These are phyloP conservation scores for Remorina albescens DNA, from an alignment of 2,797 vertebrate species.

Conservation along the genomic window DNA sequence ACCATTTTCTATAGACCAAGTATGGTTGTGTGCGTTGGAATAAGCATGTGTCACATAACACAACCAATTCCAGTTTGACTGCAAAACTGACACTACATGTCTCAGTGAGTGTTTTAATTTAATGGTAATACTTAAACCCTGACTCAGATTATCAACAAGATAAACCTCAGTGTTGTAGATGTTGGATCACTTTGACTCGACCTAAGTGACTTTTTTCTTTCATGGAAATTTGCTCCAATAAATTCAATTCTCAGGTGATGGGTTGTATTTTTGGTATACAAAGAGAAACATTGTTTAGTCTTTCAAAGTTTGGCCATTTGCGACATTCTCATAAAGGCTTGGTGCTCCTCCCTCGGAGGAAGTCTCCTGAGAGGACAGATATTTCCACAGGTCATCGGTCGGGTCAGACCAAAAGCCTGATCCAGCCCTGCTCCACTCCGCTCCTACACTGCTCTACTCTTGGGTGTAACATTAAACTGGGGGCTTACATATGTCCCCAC, in stretches of 20 bases:
- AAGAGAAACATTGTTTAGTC: constrained; percentile 64
- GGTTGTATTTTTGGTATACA: constrained; percentile 54
- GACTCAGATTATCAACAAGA: background rate
- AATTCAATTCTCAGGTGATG: constrained; percentile 54
- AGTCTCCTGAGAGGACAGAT: constrained; percentile 65
- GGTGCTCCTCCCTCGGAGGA: constrained; percentile 50
- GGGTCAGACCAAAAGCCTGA: constrained; percentile 69
- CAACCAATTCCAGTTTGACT: background rate
- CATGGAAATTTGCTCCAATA: background rate
- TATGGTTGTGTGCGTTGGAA: background rate
- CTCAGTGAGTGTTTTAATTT: background rate
- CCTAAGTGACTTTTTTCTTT: constrained; percentile 1
- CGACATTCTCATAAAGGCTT: constrained; percentile 71
- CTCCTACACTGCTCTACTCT: constrained; percentile 54
- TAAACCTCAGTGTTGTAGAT: background rate
- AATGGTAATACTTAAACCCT: background rate
- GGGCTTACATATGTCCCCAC: constrained; percentile 36
- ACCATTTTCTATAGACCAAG: background rate
- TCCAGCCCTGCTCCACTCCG: constrained; percentile 39
- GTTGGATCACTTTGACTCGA: background rate
- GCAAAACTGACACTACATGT: background rate
- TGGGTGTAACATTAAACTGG: constrained; percentile 77
- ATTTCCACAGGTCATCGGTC: constrained; percentile 77
- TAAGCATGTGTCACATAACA: background rate
- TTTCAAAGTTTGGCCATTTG: constrained; percentile 57